phyloP scores from a whole-genome alignment of 2,797 vertebrate species.

The Selene dorsalis region DNA sequence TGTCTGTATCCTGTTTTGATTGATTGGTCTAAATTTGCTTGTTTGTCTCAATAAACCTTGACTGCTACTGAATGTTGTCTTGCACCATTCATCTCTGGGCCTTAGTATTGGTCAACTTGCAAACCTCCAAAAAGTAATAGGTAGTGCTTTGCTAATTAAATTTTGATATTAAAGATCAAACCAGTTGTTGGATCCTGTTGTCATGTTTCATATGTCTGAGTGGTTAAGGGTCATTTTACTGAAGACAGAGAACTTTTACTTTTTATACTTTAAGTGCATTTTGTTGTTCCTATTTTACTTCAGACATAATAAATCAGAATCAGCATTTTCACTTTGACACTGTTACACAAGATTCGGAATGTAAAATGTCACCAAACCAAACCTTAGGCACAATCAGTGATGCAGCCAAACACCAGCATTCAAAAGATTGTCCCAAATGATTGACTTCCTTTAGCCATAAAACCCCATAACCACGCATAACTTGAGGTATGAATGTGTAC shows the following conservation, averaged over 20 bases:
- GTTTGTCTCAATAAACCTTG: too few species aligned
- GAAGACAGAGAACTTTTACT: background rate
- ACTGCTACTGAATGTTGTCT: too few species aligned
- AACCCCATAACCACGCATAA: too few species aligned
- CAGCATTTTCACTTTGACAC: background rate
- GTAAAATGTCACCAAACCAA: background rate
- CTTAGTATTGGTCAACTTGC: too few species aligned
- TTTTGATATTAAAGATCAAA: constrained; percentile 3
- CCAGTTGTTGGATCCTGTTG: background rate
- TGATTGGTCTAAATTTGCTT: too few species aligned
- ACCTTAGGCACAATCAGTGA: background rate
- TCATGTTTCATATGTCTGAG: background rate
- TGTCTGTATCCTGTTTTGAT: too few species aligned
- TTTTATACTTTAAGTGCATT: background rate
- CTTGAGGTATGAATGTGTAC: background rate
- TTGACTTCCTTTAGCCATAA: too few species aligned
- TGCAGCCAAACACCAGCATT: background rate
- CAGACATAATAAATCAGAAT: background rate
- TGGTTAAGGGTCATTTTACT: background rate
- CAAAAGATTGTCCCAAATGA: background rate
- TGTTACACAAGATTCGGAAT: background rate
- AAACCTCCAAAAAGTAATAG: too few species aligned
- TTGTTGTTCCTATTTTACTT: background rate
- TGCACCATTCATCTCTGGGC: too few species aligned
- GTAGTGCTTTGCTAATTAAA: too few species aligned